Conservation (phyloP, 2,888 invertebrate species). For the Plebejus anna region DNA sequence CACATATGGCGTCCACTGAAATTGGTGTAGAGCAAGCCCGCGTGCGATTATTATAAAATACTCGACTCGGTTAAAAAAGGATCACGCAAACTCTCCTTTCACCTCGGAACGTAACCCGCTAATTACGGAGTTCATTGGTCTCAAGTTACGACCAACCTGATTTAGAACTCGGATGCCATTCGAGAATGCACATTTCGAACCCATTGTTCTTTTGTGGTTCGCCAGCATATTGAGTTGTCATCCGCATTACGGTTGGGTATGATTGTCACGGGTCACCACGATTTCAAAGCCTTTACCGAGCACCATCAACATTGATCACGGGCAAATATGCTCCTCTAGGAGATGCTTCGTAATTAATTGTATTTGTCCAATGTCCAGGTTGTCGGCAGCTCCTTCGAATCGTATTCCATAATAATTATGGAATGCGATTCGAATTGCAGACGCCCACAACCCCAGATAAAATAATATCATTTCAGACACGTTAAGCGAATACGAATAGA, state of each 20-base stretch:
- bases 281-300: neutral
- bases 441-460: slow-evolving; percentile 5
- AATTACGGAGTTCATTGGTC: slow-evolving; percentile 60
- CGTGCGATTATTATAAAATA: slow-evolving; percentile 58
- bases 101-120: slow-evolving; percentile 57
- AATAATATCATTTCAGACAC: slow-evolving; percentile 17
- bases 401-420: neutral
- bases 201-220: slow-evolving; percentile 15
- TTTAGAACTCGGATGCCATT: slow-evolving; percentile 35
- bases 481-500: slow-evolving; percentile 10
- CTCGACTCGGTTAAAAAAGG: slow-evolving; percentile 57
- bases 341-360: neutral
- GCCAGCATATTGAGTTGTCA: neutral
- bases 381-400: neutral
- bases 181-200: neutral
- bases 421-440: neutral
- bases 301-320: neutral
- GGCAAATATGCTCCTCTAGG: neutral
- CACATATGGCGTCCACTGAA: slow-evolving; percentile 52
- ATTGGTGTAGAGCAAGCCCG: slow-evolving; percentile 58
- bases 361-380: neutral
- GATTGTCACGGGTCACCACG: neutral
- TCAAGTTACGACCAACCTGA: slow-evolving; percentile 49
- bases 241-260: neutral
- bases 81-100: slow-evolving; percentile 61